phyloP scores from a whole-genome alignment of 2,797 vertebrate species.

The Selene dorsalis region DNA sequence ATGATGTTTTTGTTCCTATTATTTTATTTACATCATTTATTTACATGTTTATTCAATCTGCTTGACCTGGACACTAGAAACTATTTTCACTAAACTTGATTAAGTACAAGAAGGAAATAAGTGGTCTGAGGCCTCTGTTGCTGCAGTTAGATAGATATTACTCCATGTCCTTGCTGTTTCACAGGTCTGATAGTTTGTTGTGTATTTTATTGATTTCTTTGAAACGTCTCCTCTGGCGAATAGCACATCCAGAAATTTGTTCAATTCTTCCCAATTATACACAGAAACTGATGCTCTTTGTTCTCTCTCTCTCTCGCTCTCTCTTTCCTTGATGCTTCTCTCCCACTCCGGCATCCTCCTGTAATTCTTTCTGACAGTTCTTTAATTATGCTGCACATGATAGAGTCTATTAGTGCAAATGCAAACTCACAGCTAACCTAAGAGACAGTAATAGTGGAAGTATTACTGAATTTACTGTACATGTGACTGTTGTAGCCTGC shows the following conservation, averaged over 20 bases:
- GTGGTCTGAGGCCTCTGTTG: background rate
- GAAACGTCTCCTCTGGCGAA: constrained; percentile 14
- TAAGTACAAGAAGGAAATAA: background rate
- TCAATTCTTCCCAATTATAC: constrained; percentile 26
- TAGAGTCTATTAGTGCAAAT: background rate
- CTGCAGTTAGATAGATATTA: background rate
- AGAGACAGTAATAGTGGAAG: background rate
- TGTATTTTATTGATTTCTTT: constrained; percentile 20
- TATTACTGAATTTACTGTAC: background rate
- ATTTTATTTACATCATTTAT: too few species aligned
- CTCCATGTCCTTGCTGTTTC: constrained; percentile 7
- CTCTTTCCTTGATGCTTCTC: background rate
- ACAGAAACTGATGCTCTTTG: background rate
- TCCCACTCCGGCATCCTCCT: background rate
- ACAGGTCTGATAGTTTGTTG: constrained; percentile 1
- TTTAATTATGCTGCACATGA: background rate
- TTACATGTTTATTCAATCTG: too few species aligned
- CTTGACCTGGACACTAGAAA: too few species aligned
- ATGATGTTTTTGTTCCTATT: too few species aligned
- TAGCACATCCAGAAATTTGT: constrained; percentile 7
- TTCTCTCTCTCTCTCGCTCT: constrained; percentile 2
- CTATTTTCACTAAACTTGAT: background rate
- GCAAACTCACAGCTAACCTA: background rate
- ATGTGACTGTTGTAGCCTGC: background rate
- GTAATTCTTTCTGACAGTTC: background rate